These are phyloP conservation scores for Platysteira castanea DNA, from an alignment of 2,113 vertebrate genomes.

Conservation along the genomic window DNA sequence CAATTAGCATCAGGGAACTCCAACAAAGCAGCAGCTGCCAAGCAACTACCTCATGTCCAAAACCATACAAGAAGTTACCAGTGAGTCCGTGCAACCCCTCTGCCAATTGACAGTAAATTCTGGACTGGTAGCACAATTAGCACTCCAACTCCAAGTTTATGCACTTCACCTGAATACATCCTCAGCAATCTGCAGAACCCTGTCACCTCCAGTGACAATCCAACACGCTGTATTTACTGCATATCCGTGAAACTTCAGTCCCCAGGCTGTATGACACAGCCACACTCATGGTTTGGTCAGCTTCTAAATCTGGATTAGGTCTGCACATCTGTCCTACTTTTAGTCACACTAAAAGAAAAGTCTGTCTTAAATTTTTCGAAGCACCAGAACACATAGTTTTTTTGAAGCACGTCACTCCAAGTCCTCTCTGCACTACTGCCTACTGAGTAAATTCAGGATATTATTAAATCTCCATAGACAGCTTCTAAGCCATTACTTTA, in stretches of 20 bases:
- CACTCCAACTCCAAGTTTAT: neutral
- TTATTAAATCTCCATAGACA: neutral
- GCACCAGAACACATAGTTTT: neutral
- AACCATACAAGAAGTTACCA: neutral
- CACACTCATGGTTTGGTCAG: neutral
- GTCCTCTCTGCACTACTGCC: neutral
- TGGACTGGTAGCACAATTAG: neutral
- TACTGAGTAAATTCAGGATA: neutral
- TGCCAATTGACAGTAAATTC: neutral
- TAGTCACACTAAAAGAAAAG: neutral
- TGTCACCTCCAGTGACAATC: neutral
- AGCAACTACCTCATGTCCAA: neutral
- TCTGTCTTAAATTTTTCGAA: neutral
- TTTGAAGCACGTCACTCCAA: neutral
- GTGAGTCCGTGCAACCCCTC: neutral
- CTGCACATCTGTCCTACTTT: neutral
- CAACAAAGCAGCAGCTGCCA: neutral
- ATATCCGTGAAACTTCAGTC: neutral
- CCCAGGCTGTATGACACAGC: neutral
- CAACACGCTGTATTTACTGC: neutral
- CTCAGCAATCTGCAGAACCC: neutral
- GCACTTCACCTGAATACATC: neutral
- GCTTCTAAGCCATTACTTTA: neutral
- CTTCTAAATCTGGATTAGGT: neutral
- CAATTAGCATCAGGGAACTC: neutral